Conservation (phyloP, 30 jellyfish, hydroid and myxozoan genomes). For the Clytia hemisphaerica region DNA sequence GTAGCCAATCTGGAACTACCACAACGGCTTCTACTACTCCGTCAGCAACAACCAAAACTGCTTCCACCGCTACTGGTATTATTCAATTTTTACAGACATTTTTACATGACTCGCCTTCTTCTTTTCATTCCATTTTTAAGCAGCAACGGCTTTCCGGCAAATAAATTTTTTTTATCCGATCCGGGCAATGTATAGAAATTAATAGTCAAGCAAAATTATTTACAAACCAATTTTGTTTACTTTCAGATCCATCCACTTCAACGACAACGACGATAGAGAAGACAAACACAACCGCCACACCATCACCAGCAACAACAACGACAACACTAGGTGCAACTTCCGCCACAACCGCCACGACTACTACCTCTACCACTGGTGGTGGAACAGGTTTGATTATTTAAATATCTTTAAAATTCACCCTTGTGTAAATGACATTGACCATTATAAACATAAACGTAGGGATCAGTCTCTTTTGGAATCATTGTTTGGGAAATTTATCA, state of each 20-base stretch:
- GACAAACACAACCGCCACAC: conserved; percentile 13
- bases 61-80: too few relatives aligned
- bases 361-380: neutral
- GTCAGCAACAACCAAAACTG: neutral
- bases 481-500: too few relatives aligned
- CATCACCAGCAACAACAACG: neutral
- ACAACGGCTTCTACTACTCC: too few relatives aligned
- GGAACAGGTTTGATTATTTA: too few relatives aligned
- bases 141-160: neutral
- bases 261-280: conserved; percentile 26
- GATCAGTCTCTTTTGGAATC: too few relatives aligned
- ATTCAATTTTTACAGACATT: neutral
- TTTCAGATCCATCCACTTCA: conserved; percentile 11
- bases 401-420: too few relatives aligned
- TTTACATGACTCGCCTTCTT: neutral
- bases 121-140: neutral
- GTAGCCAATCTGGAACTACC: too few relatives aligned
- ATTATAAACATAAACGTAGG: too few relatives aligned
- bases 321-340: conserved; percentile 33
- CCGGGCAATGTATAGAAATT: too few relatives aligned
- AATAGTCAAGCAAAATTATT: neutral
- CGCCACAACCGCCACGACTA: conserved; percentile 21
- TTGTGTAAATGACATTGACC: too few relatives aligned
- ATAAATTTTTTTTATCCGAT: too few relatives aligned
- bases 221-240: neutral